phyloP scores from a whole-genome alignment of 2,113 vertebrate species.

The Otocyon megalotis region DNA sequence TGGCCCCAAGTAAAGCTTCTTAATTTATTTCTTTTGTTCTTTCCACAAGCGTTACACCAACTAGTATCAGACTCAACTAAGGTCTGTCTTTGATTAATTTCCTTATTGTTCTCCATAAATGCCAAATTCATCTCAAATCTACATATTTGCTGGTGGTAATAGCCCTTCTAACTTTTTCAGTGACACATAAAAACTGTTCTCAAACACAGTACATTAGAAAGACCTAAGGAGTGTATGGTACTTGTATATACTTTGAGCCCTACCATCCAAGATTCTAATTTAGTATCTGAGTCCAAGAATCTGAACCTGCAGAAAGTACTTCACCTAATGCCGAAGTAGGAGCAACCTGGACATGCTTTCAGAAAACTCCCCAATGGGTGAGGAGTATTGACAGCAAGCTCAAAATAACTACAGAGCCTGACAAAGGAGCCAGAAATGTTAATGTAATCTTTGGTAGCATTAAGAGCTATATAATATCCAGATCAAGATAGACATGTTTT shows the following conservation, averaged over 20 bases:
- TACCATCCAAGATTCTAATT: background rate
- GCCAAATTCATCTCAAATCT: background rate
- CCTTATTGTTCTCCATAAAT: background rate
- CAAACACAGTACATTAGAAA: background rate
- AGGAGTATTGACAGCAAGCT: background rate
- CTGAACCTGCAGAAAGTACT: background rate
- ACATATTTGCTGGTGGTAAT: background rate
- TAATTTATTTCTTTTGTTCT: background rate
- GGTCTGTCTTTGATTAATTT: background rate
- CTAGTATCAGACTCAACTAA: background rate
- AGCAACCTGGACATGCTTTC: background rate
- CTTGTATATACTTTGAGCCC: no score
- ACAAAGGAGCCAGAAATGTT: slow-evolving; percentile 3
- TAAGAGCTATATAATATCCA: background rate
- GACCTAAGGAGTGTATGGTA: background rate
- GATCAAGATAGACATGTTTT: slow-evolving; percentile 22
- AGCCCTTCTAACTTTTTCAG: background rate
- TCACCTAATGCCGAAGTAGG: background rate
- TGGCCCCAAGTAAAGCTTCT: background rate
- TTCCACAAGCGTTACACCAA: background rate
- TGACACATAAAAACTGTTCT: background rate
- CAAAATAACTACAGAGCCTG: background rate
- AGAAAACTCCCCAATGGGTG: background rate
- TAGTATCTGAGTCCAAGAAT: background rate
- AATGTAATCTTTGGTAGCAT: slow-evolving; percentile 16